A percentile compares a stretch with the other conserved stretches of the same genome.
Evolutionary conservation across 2,888 invertebrate species (phyloP).

Genomic region (Tortricodes alternella): DNA sequence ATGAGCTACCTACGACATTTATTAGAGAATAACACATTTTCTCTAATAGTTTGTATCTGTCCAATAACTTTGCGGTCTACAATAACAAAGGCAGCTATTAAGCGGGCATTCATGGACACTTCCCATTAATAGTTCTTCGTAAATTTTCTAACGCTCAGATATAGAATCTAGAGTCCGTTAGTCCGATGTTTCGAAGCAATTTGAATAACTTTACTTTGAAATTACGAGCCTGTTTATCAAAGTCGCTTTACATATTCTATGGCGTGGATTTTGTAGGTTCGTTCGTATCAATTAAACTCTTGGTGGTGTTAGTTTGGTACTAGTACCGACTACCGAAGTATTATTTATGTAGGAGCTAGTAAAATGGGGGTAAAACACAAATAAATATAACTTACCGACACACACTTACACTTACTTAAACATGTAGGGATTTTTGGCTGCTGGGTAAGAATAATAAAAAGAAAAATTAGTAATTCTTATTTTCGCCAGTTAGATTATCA

Average conservation of each 20-base stretch:
- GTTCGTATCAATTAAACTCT: not conserved
- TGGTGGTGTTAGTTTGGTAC: not conserved
- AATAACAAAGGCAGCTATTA: slow-evolving; percentile 10
- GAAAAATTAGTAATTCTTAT: no score
- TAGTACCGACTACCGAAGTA: no score
- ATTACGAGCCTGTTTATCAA: slow-evolving; percentile 32
- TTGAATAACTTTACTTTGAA: slow-evolving; percentile 28
- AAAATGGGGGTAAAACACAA: no score
- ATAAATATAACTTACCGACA: no score
- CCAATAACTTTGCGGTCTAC: not conserved
- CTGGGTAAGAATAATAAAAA: no score
- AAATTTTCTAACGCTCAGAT: slow-evolving; percentile 27
- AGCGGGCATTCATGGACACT: slow-evolving; percentile 15
- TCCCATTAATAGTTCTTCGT: slow-evolving; percentile 28
- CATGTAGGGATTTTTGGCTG: no score
- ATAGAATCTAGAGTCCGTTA: slow-evolving; percentile 21
- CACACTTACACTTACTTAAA: no score
- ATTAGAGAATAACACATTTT: no score
- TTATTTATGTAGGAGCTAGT: no score
- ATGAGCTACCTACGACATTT: not conserved
- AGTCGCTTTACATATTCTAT: slow-evolving; percentile 12
- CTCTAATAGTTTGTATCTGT: not conserved
- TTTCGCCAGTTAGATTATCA: no score
- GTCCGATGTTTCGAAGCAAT: slow-evolving; percentile 21
- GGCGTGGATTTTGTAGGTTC: not conserved